phyloP scores from a whole-genome alignment of 2,888 invertebrate genomes.

The Pycnomerus fuliginosus region DNA sequence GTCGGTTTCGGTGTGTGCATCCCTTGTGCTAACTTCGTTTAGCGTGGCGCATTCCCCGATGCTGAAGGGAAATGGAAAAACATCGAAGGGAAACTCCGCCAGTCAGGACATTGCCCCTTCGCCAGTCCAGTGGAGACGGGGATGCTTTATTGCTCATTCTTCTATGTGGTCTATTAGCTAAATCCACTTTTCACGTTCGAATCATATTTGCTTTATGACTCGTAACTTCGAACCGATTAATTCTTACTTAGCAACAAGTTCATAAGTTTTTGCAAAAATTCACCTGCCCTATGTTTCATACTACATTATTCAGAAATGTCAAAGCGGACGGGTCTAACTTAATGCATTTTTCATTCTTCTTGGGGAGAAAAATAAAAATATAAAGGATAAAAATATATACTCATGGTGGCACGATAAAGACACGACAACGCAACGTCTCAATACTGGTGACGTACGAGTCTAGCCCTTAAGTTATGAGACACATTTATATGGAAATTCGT shows the following conservation, averaged over 20 bases:
- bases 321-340: conserved; percentile 22
- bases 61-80: conserved; percentile 18
- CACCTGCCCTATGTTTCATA: conserved; percentile 7
- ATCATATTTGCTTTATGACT: conserved; percentile 12
- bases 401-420: conserved; percentile 11
- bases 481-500: too few species aligned
- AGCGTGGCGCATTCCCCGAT: conserved; percentile 5
- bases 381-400: conserved; percentile 11
- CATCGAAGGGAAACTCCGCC: conserved; percentile 5
- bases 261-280: too few species aligned
- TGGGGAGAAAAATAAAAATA: conserved; percentile 18
- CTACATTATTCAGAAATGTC: conserved; percentile 27
- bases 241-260: too few species aligned
- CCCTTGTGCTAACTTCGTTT: conserved; percentile 23
- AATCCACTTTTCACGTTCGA: conserved; percentile 15
- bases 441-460: conserved; percentile 14
- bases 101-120: conserved; percentile 27
- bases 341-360: conserved; percentile 26
- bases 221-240: too few species aligned
- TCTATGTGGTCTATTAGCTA: conserved; percentile 25
- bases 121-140: conserved; percentile 23
- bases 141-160: conserved; percentile 25
- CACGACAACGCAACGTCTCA: conserved; percentile 9
- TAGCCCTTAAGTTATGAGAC: conserved; percentile 17
- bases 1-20: conserved; percentile 20